Base-by-base conservation (phyloP, 2,888 invertebrate genomes). In the Megalurothrips usitatus region DNA sequence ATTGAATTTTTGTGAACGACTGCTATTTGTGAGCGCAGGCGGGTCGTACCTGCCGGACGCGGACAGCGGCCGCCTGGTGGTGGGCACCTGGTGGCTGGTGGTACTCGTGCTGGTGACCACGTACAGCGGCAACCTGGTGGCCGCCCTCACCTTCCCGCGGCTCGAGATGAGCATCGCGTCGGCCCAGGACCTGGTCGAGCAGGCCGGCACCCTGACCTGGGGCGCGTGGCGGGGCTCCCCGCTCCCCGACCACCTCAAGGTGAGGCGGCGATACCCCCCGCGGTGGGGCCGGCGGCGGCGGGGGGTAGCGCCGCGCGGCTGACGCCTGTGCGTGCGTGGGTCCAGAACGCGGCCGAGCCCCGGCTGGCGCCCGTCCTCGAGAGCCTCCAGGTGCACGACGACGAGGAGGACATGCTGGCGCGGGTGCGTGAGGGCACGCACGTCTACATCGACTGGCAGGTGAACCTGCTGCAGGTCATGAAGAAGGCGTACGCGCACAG, bases 71-170 rank as follows among this genome's bases (percentile, higher is more conserved):
- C 91, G 97, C 10, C 87, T 96, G 11, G 90, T 97, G 4, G 92
- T 97, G 0, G 96, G 95, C 0, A 92, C 94, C 0, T 97, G 97
- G 97, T 97, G 97, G 97, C 87, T 97, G 79, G 94, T 95, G 0
- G 96, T 96, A 0, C 89, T 96, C 83, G 94, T 97, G 0, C 90
- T 96, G 28, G 94, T 96, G 0, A 96, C 96, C 26, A 96, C 96
- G 0, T 97, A 97, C 86, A 96, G 96, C 81, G 97, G 97, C 2
- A 96, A 96, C 87, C 89, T 97, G 84, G 96, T 97, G 0, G 96
- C 97, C 0, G 96, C 96, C 87, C 90, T 97, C 78, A 97, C 97
- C 0, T 96, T 97, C 86, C 97, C 97, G 0, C 94, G 94, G 86
- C 92, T 93, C 85, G 93, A 94, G 86, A 88, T 90, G 52, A 91